Evolutionary conservation across 1,140 invertebrate species (phyloP).

Genomic region (Macrosteles quadrilineatus): DNA sequence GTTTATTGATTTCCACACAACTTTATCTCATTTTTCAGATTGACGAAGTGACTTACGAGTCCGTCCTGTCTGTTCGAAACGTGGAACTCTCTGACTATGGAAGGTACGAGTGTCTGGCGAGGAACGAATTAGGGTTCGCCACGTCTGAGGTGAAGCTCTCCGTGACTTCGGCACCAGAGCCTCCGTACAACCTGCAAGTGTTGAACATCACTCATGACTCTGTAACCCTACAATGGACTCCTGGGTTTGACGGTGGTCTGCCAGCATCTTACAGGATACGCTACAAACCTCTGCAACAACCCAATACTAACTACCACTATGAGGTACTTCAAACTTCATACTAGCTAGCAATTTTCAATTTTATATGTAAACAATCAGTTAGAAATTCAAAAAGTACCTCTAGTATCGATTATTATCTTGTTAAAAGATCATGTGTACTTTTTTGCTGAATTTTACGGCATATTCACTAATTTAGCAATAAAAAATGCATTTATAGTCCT

Average conservation of each 20-base stretch:
- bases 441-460: background rate
- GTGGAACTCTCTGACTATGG: constrained; percentile 87
- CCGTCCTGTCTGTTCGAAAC: constrained; percentile 77
- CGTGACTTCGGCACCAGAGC: constrained; percentile 85
- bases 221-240: constrained; percentile 83
- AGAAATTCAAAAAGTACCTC: too few species aligned
- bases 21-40: constrained; percentile 51
- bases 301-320: constrained; percentile 36
- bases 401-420: too few species aligned
- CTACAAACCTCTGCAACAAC: constrained; percentile 58
- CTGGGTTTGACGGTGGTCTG: constrained; percentile 94
- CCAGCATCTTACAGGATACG: constrained; percentile 77
- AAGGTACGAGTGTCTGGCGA: constrained; percentile 83
- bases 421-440: too few species aligned
- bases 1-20: background rate
- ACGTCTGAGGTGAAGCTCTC: constrained; percentile 76
- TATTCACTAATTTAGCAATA: too few species aligned
- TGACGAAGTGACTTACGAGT: constrained; percentile 70
- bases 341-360: background rate
- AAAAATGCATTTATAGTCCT: too few species aligned
- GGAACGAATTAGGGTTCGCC: constrained; percentile 82
- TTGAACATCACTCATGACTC: constrained; percentile 88
- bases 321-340: background rate
- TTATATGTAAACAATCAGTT: background rate
- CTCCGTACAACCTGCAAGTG: constrained; percentile 70